phyloP scores from a whole-genome alignment of 2,113 vertebrate species.

The Narcine bancroftii region DNA sequence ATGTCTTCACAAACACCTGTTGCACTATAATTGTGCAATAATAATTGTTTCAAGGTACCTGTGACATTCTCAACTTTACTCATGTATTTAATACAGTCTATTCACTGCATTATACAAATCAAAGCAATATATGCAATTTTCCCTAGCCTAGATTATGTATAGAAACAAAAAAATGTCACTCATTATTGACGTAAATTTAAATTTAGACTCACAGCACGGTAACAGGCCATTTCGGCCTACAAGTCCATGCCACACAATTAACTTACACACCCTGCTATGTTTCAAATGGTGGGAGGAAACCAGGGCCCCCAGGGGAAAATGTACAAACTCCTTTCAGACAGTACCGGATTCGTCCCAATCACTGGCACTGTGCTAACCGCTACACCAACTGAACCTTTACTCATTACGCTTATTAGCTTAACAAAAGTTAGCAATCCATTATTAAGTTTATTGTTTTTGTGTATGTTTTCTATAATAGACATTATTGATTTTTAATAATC shows the following conservation, averaged over 20 bases:
- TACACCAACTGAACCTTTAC: too few species aligned
- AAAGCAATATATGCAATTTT: not conserved
- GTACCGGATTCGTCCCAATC: too few species aligned
- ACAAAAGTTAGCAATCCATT: not conserved
- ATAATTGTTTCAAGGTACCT: not conserved
- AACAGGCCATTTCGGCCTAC: too few species aligned
- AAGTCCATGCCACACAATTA: too few species aligned
- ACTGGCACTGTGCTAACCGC: too few species aligned
- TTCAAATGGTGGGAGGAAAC: too few species aligned
- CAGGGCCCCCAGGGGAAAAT: too few species aligned
- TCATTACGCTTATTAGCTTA: not conserved
- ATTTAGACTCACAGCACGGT: too few species aligned
- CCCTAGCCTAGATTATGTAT: not conserved
- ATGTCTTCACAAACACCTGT: slow-evolving; percentile 14
- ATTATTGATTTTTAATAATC: not conserved
- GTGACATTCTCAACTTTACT: not conserved
- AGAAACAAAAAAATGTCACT: not conserved
- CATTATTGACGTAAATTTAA: not conserved
- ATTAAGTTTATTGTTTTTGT: not conserved
- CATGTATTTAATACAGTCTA: not conserved
- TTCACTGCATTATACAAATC: not conserved
- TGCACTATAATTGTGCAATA: not conserved
- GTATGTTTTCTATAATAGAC: not conserved
- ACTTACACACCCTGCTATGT: too few species aligned
- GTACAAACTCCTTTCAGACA: too few species aligned